Base-by-base conservation (phyloP, 2,797 vertebrate species). In the Hydrophis major region DNA sequence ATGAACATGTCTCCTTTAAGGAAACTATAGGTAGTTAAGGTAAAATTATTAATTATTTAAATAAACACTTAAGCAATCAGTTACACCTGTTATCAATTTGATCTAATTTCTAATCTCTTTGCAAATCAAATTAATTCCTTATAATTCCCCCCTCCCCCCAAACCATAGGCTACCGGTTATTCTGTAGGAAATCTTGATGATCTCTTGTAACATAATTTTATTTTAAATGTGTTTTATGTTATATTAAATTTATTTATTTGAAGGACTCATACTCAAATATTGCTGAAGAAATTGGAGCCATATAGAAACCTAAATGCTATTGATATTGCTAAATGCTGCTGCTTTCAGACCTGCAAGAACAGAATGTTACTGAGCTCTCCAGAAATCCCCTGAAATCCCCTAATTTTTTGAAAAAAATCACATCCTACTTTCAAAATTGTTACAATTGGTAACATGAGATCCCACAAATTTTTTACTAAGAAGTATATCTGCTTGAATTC, bases 1-100 rank as follows among this genome's bases (percentile, higher is more conserved):
- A 99, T 99, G 98, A 99, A 99, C 99, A 99, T 99, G 97, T 99
- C 99, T 97, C 99, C 99, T 98, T 99, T 99, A 96, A 99, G 98
- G 97, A 99, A 99, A 98, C 99, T 99, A 97, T 93, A 95, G 93
- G 95, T 1, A 53, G 10, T 92, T 92, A 94, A 94, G 94, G 92
- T 94, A 96, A 91, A 18, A 20, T 4, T 69, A 86, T 0, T 28
- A 83, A 47, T 83, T 47, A 83, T 83, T 16, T 16, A 50, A 25
- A 16, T 28, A 0, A 50, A 94, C 20, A 59, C 14, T 22, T 59
- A 86, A 89, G 88, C 3, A n/a, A 2, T 0, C 22, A 90, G 47
- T 69, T 90, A 56, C 2, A 37, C 22, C 86, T 7, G 42, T 25
- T 25, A 37, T 93, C 88, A 32, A 13, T 86, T 2, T 56, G 50